Evolutionary conservation across 2,113 vertebrate genomes (phyloP).

Genomic region (Pituophis catenifer): DNA sequence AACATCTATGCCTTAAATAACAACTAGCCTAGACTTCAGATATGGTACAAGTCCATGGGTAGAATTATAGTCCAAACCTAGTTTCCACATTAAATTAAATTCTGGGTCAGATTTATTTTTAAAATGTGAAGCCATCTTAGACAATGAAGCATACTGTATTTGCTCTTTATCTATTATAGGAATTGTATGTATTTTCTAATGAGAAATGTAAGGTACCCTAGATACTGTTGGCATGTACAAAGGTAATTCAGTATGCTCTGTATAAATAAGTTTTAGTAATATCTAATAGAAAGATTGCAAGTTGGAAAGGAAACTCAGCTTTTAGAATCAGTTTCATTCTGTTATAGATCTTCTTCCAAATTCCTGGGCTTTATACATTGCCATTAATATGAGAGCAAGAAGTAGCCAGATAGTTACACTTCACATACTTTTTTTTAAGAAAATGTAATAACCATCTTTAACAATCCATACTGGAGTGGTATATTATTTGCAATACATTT

Average conservation of each 20-base stretch:
- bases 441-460: neutral
- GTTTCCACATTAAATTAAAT: neutral
- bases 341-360: neutral
- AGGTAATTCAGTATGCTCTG: neutral
- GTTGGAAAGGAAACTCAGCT: neutral
- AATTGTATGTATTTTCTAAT: neutral
- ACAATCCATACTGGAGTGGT: neutral
- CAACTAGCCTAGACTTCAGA: neutral
- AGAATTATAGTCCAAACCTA: neutral
- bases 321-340: neutral
- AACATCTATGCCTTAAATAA: neutral
- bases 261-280: neutral
- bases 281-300: neutral
- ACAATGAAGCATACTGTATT: neutral
- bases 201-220: neutral
- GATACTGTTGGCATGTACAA: neutral
- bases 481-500: neutral
- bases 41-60: neutral
- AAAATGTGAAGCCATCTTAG: neutral
- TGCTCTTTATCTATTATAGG: neutral
- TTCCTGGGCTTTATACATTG: neutral
- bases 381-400: neutral
- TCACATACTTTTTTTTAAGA: neutral
- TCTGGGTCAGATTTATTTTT: neutral
- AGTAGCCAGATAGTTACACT: neutral